A percentile compares a stretch with the other conserved stretches of the same genome.
These are phyloP conservation scores for Diarsia dahlii DNA, from an alignment of 2,888 invertebrate genomes.

Conservation along the genomic window DNA sequence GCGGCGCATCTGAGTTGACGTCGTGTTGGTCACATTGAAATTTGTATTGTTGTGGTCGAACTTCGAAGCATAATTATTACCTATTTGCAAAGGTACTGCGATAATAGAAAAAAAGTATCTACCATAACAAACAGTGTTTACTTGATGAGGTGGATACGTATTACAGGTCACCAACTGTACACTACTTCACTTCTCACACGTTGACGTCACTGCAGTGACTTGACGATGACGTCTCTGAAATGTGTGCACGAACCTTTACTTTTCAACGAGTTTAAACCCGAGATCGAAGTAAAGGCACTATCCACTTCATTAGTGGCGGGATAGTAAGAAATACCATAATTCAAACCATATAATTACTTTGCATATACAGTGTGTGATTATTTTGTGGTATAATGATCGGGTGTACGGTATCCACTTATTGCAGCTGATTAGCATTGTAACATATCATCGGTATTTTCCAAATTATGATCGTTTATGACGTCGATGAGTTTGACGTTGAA, in stretches of 20 bases:
- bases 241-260: slow-evolving; percentile 13
- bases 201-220: neutral
- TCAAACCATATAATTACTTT: slow-evolving; percentile 68
- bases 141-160: neutral
- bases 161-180: too few species aligned
- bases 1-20: neutral
- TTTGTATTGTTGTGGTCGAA: neutral
- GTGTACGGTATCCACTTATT: slow-evolving; percentile 55
- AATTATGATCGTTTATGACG: slow-evolving; percentile 43
- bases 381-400: slow-evolving; percentile 44
- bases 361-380: slow-evolving; percentile 63
- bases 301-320: slow-evolving; percentile 69
- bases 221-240: neutral
- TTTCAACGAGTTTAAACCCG: slow-evolving; percentile 61
- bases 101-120: neutral
- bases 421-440: slow-evolving; percentile 52
- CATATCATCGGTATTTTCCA: slow-evolving; percentile 36
- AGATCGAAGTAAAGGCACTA: slow-evolving; percentile 49
- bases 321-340: slow-evolving; percentile 70
- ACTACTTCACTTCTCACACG: neutral
- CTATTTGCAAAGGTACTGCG: neutral
- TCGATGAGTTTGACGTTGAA: slow-evolving; percentile 39
- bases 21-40: neutral
- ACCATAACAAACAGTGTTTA: neutral
- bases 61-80: neutral